Evolutionary conservation across 2,888 invertebrate genomes (phyloP), one percentile per base, ranked within the genome.

Genomic region (Carcina quercana): DNA sequence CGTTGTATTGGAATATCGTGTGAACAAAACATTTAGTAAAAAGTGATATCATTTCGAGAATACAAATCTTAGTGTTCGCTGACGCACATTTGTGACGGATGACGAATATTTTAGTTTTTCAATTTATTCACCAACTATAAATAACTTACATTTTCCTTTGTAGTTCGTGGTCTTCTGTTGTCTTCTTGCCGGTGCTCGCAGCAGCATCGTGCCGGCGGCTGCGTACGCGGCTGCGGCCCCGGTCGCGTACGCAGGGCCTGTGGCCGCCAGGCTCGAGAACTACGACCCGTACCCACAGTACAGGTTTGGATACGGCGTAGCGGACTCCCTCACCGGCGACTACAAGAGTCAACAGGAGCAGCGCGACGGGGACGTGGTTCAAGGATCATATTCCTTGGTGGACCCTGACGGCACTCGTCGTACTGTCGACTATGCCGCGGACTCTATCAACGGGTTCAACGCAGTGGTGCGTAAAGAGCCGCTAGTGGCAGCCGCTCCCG

Each of bases 201-300:
- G 71, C 40, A 75, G 79, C 50, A 69, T 59, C 30, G 64, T 71
- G 25, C 69, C 78, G 6, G 70, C 66, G 6, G 65, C 66, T 12
- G 30, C 53, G 15, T 65, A 62, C 7, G 63, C 66, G 2, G 66
- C 66, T 1, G 60, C 71, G 1, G 60, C 66, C 1, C 68, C 68
- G 0, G 64, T 65, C 13, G 54, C 67, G 3, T 59, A 54, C 35
- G 35, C 54, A 3, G 64, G 66, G 0, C 52, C 67, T 1, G 61
- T 68, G 3, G 65, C 69, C 1, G 73, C 75, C 5, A 59, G 70
- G 17, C 47, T 76, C 2, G 79, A 76, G 37, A 70, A 86, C 36
- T 86, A 82, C 53, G 87, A 87, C 53, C 79, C 86, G 1, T 55
- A 76, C 28, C 88, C 89, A 1, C 87, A 87, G 54, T 89, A 90